Evolutionary conservation across 2,113 vertebrate genomes (phyloP).

Genomic region (Gambusia affinis): DNA sequence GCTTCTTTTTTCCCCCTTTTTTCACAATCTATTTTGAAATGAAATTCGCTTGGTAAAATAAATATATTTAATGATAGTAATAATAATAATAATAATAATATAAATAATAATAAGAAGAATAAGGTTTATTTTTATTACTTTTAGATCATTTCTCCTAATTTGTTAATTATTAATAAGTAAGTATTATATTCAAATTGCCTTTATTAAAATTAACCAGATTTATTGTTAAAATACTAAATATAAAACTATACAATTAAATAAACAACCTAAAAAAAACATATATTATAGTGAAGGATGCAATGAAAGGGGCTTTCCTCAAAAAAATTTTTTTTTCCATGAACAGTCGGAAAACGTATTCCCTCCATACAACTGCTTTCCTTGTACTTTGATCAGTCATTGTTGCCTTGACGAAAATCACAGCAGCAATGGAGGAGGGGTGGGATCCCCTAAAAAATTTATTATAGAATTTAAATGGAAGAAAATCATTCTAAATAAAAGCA

Average conservation of each 20-base stretch:
- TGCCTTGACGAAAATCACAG: not conserved
- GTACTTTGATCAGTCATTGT: not conserved
- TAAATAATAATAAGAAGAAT: too few relatives aligned
- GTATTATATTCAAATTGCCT: too few relatives aligned
- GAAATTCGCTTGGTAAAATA: too few relatives aligned
- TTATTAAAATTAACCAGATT: too few relatives aligned
- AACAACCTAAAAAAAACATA: not conserved
- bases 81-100: too few relatives aligned
- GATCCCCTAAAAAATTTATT: not conserved
- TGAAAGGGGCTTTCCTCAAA: not conserved
- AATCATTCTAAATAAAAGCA: not conserved
- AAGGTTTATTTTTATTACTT: too few relatives aligned
- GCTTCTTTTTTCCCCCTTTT: too few relatives aligned
- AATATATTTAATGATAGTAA: too few relatives aligned
- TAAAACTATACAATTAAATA: not conserved
- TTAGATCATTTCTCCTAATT: too few relatives aligned
- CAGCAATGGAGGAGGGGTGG: not conserved
- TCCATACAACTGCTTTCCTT: not conserved
- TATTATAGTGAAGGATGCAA: not conserved
- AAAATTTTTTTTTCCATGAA: not conserved
- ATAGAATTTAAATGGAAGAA: not conserved
- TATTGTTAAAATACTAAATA: not conserved
- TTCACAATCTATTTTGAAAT: too few relatives aligned
- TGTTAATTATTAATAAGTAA: too few relatives aligned
- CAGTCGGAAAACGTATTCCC: not conserved